Evolutionary conservation across 2,888 invertebrate species (phyloP).

Genomic region (Synergus itoensis): DNA sequence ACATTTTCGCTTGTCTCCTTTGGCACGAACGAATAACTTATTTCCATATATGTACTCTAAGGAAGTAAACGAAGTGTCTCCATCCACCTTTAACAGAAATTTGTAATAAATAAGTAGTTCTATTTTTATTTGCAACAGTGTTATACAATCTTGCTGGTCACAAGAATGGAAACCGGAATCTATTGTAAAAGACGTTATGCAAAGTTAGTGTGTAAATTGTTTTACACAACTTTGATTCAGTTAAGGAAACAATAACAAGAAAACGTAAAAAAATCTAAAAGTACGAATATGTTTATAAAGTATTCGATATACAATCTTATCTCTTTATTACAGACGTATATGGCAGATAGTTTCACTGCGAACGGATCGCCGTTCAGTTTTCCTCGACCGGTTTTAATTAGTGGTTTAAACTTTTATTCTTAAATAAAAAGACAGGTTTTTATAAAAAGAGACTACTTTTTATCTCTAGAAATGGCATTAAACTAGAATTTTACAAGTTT

Average conservation of each 20-base stretch:
- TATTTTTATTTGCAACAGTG: neutral
- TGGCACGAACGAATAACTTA: slow-evolving; percentile 15
- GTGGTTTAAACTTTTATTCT: neutral
- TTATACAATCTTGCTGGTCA: slow-evolving; percentile 40
- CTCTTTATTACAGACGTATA: slow-evolving; percentile 12
- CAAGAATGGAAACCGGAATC: slow-evolving; percentile 45
- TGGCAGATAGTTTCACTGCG: slow-evolving; percentile 19
- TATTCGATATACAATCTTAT: neutral
- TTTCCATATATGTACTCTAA: neutral
- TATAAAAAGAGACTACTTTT: neutral
- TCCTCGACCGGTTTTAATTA: neutral
- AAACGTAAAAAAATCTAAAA: neutral
- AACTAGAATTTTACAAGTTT: slow-evolving; percentile 36
- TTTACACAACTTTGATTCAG: slow-evolving; percentile 24
- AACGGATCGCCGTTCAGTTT: neutral
- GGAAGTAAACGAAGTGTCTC: neutral
- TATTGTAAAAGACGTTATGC: neutral
- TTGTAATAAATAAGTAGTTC: neutral
- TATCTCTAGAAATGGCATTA: slow-evolving; percentile 15
- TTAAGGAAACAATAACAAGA: slow-evolving; percentile 9
- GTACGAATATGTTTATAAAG: slow-evolving; percentile 11
- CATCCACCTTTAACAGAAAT: slow-evolving; percentile 19
- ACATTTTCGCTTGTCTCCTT: slow-evolving; percentile 23
- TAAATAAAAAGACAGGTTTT: neutral
- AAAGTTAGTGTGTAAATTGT: slow-evolving; percentile 1